A percentile compares a stretch with the other conserved stretches of the same genome.
phyloP scores from a whole-genome alignment of 2,797 vertebrate species.

The Molossus molossus region DNA sequence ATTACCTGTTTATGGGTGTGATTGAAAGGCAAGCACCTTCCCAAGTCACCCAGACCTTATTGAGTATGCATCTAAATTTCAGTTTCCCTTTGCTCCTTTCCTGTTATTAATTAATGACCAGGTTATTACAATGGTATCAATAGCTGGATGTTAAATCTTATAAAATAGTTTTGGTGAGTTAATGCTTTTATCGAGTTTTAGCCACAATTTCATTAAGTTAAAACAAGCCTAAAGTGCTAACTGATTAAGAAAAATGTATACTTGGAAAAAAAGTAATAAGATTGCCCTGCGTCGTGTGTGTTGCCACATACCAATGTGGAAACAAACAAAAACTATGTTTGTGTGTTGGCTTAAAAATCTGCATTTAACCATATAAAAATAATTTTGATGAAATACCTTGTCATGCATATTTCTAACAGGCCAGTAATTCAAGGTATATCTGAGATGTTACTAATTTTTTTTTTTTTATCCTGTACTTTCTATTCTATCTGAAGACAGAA shows the following conservation, averaged over 20 bases:
- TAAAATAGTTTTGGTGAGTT: background rate
- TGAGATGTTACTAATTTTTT: background rate
- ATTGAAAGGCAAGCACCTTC: too few relatives aligned
- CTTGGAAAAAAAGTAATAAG: background rate
- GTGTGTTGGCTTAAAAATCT: background rate
- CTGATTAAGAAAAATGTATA: background rate
- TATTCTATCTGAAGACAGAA: background rate
- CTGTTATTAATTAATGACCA: too few relatives aligned
- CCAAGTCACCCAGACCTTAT: too few relatives aligned
- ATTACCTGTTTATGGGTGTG: too few relatives aligned
- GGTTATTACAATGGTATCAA: too few relatives aligned
- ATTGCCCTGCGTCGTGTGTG: background rate
- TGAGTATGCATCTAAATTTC: too few relatives aligned
- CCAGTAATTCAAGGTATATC: background rate
- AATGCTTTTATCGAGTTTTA: background rate
- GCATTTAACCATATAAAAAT: background rate
- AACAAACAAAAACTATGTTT: background rate
- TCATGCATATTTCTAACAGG: background rate
- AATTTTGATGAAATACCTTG: background rate
- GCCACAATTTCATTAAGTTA: background rate
- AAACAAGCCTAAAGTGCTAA: background rate
- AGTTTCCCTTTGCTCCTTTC: too few relatives aligned
- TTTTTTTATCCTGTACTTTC: slow-evolving; percentile 1
- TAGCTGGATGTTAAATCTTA: background rate
- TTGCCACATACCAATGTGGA: background rate